phyloP scores from a whole-genome alignment of 1,140 invertebrate species.

The Pseudomyrmex dendroicus region DNA sequence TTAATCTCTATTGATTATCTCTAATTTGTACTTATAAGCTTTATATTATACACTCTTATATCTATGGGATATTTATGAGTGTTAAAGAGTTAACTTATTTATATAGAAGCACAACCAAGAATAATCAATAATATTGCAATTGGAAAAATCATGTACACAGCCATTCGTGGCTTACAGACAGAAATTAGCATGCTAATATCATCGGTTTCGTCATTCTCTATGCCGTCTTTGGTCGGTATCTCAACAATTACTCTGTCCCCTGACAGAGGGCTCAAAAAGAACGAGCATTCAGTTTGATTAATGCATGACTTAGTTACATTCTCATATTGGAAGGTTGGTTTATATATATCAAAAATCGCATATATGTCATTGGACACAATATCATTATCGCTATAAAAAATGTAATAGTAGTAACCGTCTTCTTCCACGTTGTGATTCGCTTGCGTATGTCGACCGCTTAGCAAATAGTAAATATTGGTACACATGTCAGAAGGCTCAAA shows the following conservation, averaged over 20 bases:
- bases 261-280: constrained; percentile 89
- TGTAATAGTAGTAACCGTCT: constrained; percentile 94
- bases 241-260: constrained; percentile 92
- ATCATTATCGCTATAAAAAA: constrained; percentile 94
- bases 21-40: too few species aligned
- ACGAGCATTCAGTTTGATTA: constrained; percentile 91
- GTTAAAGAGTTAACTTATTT: constrained; percentile 26
- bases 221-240: constrained; percentile 91
- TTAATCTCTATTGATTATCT: too few species aligned
- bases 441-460: constrained; percentile 88
- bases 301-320: constrained; percentile 90
- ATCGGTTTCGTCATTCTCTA: constrained; percentile 89
- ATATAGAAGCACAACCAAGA: constrained; percentile 90
- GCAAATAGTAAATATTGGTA: constrained; percentile 88
- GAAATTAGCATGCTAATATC: constrained; percentile 89
- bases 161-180: constrained; percentile 91
- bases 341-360: constrained; percentile 93
- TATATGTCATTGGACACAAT: constrained; percentile 91
- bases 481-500: constrained; percentile 89
- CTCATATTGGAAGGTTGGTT: constrained; percentile 91
- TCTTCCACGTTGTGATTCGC: constrained; percentile 88
- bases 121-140: constrained; percentile 90
- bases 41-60: not conserved
- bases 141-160: constrained; percentile 92
- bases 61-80: not conserved